Percentiles rank a stretch among this genome's conserved stretches.
phyloP scores from a whole-genome alignment of 2,888 invertebrate genomes.

The Oxystoma pomonae region DNA sequence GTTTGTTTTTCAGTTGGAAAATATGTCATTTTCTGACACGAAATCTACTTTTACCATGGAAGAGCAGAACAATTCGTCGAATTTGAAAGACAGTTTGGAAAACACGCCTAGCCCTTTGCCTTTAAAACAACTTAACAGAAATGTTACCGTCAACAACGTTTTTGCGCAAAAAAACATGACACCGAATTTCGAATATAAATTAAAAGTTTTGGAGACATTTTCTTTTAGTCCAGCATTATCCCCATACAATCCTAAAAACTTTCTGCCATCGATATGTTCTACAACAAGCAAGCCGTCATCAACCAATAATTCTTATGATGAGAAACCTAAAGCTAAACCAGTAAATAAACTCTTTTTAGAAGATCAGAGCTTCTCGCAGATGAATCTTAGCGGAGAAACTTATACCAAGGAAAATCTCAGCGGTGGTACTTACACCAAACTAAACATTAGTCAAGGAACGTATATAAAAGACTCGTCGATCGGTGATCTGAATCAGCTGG shows the following conservation, averaged over 20 bases:
- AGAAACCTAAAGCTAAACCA: conserved; percentile 7
- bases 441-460: conserved; percentile 39
- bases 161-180: neutral
- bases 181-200: neutral
- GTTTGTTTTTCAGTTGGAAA: neutral
- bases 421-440: conserved; percentile 49
- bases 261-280: conserved; percentile 20
- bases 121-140: neutral
- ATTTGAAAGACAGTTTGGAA: neutral
- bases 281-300: conserved; percentile 11
- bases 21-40: neutral
- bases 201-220: conserved; percentile 22
- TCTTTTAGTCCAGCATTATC: conserved; percentile 22
- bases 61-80: neutral
- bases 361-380: conserved; percentile 1
- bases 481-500: conserved; percentile 26
- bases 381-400: conserved; percentile 48
- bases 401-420: conserved; percentile 40
- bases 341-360: conserved; percentile 5
- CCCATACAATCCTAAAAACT: conserved; percentile 16
- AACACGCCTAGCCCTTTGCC: neutral
- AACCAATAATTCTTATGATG: conserved; percentile 8
- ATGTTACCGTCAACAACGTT: neutral
- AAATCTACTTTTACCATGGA: conserved; percentile 8
- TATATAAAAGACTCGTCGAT: conserved; percentile 34